Base-by-base conservation (phyloP, 2,797 vertebrate species). In the Paguma larvata region DNA sequence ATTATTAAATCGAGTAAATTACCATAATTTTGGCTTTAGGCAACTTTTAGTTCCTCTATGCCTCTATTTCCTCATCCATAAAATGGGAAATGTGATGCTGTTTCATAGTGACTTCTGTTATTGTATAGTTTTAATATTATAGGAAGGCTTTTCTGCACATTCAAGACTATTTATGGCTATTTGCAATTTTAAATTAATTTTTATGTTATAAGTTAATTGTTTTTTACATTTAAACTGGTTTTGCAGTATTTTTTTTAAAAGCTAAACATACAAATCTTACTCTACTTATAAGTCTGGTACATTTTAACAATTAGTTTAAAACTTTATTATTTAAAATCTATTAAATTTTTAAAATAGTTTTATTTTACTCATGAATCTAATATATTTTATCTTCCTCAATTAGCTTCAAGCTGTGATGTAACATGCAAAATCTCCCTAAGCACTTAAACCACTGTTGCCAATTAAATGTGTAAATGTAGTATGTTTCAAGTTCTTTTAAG, bases 401-500 rank as follows among this genome's bases (percentile, higher is more conserved):
- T 65, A 84, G 13, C 30, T 87, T 70, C 11, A 44, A 83, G 27
- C 6, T 48, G 10, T 89, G n/a, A 32, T 83, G 0, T 44, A 48
- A 84, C 44, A 83, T 86, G 46, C n/a, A 79, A 84, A 94, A 63
- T 11, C 32, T 53, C 23, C 13, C 41, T 38, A 89, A 85, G 4
- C 5, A 72, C 59, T 85, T 80, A 85, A 88, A n/a, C 15, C 9
- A 53, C 15, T 75, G 72, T 84, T 32, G 2, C 18, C 18, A 85
- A 83, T 77, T 73, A 85, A 63, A 77, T 46, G 7, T 82, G 32
- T 67, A 85, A 78, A 62, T 63, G 3, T 63, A 77, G 41, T 46
- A 91, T 38, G 91, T 48, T 92, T 87, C 25, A 78, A 68, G 67
- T 68, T 96, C 12, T 94, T 41, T 48, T 63, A 89, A 63, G 5